These are phyloP conservation scores for Halichondria panicea DNA, from an alignment of 37 sponge, comb jelly and placozoan genomes.

Conservation along the genomic window DNA sequence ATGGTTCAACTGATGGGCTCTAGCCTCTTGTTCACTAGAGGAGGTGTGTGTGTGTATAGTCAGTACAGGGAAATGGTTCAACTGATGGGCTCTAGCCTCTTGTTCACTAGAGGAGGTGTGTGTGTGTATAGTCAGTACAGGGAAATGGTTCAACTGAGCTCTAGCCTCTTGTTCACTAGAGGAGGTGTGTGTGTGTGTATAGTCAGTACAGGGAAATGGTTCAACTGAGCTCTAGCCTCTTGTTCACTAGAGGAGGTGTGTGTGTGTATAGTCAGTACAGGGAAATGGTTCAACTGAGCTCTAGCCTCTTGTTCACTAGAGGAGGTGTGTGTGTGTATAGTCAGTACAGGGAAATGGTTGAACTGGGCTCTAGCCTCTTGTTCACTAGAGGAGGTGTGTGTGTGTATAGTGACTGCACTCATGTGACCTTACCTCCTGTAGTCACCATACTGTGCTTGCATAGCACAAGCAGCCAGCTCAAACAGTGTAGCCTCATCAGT, in stretches of 20 bases:
- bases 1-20: constrained; percentile 24
- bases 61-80: constrained; percentile 31
- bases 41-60: too few relatives aligned
- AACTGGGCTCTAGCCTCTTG: constrained; percentile 38
- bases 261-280: constrained; percentile 44
- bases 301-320: constrained; percentile 49
- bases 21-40: constrained; percentile 50
- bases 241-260: constrained; percentile 39
- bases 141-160: constrained; percentile 30
- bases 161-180: constrained; percentile 49
- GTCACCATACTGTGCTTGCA: constrained; percentile 56
- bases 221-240: constrained; percentile 40
- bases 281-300: constrained; percentile 30
- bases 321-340: too few relatives aligned
- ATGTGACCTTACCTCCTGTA: constrained; percentile 17
- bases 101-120: constrained; percentile 39
- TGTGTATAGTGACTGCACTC: not conserved
- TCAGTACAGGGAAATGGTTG: constrained; percentile 27
- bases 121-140: constrained; percentile 44
- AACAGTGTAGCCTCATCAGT: constrained; percentile 50
- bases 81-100: constrained; percentile 35
- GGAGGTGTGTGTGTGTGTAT: too few relatives aligned
- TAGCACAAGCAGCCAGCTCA: constrained; percentile 64
- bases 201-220: constrained; percentile 34
- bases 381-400: constrained; percentile 34